Conservation (phyloP, 2,888 invertebrate species). For the Trichogramma evanescens region DNA sequence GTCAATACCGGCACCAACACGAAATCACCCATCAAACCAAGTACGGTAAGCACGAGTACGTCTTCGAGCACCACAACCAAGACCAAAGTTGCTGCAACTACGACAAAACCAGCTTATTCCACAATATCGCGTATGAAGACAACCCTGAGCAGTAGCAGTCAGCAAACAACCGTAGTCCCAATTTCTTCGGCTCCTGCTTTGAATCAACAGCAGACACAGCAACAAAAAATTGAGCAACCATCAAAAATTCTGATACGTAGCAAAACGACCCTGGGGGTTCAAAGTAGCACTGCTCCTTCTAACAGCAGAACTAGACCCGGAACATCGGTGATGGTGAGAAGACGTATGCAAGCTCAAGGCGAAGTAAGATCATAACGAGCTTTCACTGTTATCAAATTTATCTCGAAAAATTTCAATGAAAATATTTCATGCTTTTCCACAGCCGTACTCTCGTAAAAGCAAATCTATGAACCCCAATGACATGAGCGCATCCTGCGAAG, state of each 20-base stretch:
- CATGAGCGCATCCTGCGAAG: conserved; percentile 39
- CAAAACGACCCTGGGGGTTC: conserved; percentile 40
- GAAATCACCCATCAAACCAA: conserved; percentile 10
- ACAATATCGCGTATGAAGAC: conserved; percentile 45
- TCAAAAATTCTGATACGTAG: conserved; percentile 32
- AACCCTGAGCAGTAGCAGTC: conserved; percentile 3
- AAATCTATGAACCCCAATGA: conserved; percentile 25
- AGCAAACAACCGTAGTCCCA: too few relatives aligned
- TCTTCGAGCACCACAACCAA: too few relatives aligned
- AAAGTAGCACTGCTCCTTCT: conserved; percentile 22
- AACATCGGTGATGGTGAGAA: conserved; percentile 34
- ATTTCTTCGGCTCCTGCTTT: background rate
- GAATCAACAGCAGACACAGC: background rate
- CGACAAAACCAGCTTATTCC: conserved; percentile 46
- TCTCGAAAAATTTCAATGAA: too few relatives aligned
- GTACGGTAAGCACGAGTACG: background rate
- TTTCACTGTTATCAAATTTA: conserved; percentile 21
- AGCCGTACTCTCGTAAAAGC: background rate
- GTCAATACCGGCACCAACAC: background rate
- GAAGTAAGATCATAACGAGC: conserved; percentile 10
- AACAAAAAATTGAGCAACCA: conserved; percentile 27
- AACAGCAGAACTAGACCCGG: conserved; percentile 33
- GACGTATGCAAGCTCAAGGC: conserved; percentile 28
- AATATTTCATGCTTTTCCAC: background rate
- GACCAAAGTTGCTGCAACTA: conserved; percentile 2